phyloP scores from a whole-genome alignment of 1,140 invertebrate genomes.

The Pentalonia nigronervosa region DNA sequence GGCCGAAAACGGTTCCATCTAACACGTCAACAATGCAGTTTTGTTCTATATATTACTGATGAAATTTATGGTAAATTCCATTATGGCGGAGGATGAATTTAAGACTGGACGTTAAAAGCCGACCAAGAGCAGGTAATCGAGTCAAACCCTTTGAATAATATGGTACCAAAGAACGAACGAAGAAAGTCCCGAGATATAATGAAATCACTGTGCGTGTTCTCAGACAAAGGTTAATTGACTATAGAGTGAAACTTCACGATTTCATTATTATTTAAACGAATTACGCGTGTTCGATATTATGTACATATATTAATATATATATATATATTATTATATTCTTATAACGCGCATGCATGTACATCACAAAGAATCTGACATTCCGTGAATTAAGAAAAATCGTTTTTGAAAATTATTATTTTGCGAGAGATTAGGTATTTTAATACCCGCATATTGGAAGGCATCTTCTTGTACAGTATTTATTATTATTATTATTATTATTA shows the following conservation, averaged over 20 bases:
- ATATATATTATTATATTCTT: not conserved
- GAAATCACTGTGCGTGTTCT: constrained; percentile 23
- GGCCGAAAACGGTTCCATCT: no score
- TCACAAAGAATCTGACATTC: not conserved
- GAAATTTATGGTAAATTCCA: not conserved
- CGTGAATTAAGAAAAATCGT: not conserved
- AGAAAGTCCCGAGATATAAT: constrained; percentile 37
- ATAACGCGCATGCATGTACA: not conserved
- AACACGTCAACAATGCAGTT: not conserved
- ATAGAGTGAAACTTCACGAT: constrained; percentile 16
- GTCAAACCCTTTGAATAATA: constrained; percentile 42
- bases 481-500: not conserved
- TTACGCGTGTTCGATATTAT: not conserved
- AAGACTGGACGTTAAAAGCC: constrained; percentile 38
- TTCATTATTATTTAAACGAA: constrained; percentile 34
- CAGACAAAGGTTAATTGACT: constrained; percentile 41
- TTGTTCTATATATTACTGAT: not conserved
- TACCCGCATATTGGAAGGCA: not conserved
- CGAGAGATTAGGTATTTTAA: not conserved
- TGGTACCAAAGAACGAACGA: constrained; percentile 48
- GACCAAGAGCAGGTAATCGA: constrained; percentile 37
- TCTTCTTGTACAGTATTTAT: not conserved
- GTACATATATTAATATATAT: not conserved
- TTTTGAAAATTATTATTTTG: not conserved
- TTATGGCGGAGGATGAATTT: not conserved